These are phyloP conservation scores for Lepidurus couesii DNA, from an alignment of 1,140 invertebrate species.

Conservation along the genomic window DNA sequence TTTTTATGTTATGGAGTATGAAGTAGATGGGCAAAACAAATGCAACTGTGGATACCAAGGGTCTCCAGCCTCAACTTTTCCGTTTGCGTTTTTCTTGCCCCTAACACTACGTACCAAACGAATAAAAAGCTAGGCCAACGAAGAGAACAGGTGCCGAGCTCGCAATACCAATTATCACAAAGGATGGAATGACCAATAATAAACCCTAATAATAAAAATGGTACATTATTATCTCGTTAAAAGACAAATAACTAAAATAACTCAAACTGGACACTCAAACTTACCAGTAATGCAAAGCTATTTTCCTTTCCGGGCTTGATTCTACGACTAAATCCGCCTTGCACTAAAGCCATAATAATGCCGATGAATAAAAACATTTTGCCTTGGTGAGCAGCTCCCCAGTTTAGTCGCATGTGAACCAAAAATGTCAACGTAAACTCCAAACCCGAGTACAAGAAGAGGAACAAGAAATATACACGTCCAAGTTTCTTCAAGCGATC, in stretches of 20 bases:
- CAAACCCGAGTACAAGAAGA: slow-evolving; percentile 94
- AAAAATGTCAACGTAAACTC: slow-evolving; percentile 98
- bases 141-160: slow-evolving; percentile 58
- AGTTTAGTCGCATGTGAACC: slow-evolving; percentile 86
- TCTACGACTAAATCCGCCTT: slow-evolving; percentile 80
- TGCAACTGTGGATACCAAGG: too few relatives aligned
- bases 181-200: slow-evolving; percentile 80
- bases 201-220: slow-evolving; percentile 63
- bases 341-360: slow-evolving; percentile 84
- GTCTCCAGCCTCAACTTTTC: too few relatives aligned
- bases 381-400: slow-evolving; percentile 91
- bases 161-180: slow-evolving; percentile 74
- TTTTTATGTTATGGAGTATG: too few relatives aligned
- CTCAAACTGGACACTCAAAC: slow-evolving; percentile 35
- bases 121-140: slow-evolving; percentile 76
- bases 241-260: slow-evolving; percentile 24
- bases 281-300: slow-evolving; percentile 60
- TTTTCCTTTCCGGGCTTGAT: slow-evolving; percentile 70
- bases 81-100: too few relatives aligned
- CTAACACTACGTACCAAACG: slow-evolving; percentile 68
- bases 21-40: too few relatives aligned
- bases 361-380: slow-evolving; percentile 96
- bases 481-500: slow-evolving; percentile 67
- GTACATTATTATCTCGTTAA: slow-evolving; percentile 35
- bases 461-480: slow-evolving; percentile 84